These are phyloP conservation scores for Saguinus imperator DNA, from an alignment of 2,113 vertebrate genomes.

Conservation along the genomic window DNA sequence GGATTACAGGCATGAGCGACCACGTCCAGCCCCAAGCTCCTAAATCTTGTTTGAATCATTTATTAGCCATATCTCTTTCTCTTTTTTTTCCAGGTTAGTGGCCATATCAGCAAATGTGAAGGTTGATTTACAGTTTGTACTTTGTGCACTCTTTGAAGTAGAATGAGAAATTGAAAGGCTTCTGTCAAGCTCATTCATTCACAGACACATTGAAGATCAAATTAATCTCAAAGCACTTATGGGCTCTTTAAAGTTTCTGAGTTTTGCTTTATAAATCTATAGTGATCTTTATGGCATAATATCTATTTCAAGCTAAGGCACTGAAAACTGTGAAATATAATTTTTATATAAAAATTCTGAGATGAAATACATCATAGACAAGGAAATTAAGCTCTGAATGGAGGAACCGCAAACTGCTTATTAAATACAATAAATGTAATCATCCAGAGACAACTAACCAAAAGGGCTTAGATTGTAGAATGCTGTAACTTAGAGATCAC, in stretches of 20 bases:
- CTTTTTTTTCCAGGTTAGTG: conserved; percentile 57
- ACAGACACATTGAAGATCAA: conserved; percentile 79
- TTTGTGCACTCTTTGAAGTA: conserved; percentile 76
- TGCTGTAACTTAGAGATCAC: background rate
- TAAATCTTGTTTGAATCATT: conserved; percentile 73
- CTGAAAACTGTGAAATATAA: conserved; percentile 57
- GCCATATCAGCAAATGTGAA: conserved; percentile 68
- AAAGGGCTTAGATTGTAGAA: conserved; percentile 22
- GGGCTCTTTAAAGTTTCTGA: conserved; percentile 78
- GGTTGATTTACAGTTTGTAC: conserved; percentile 81
- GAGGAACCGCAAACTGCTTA: conserved; percentile 67
- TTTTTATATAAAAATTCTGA: conserved; percentile 64
- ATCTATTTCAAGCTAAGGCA: conserved; percentile 73
- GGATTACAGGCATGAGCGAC: no score
- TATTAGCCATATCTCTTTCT: conserved; percentile 60
- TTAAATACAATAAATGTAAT: conserved; percentile 56
- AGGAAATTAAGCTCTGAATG: conserved; percentile 70
- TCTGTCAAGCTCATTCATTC: conserved; percentile 81
- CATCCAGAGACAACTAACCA: background rate
- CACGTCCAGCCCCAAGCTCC: background rate
- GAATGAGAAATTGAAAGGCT: conserved; percentile 80
- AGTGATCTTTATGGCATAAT: conserved; percentile 77
- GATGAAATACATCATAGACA: conserved; percentile 52
- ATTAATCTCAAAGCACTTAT: conserved; percentile 84
- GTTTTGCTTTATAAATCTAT: conserved; percentile 79